Conservation (phyloP, 2,797 vertebrate genomes). For the Lepus oiostolus region DNA sequence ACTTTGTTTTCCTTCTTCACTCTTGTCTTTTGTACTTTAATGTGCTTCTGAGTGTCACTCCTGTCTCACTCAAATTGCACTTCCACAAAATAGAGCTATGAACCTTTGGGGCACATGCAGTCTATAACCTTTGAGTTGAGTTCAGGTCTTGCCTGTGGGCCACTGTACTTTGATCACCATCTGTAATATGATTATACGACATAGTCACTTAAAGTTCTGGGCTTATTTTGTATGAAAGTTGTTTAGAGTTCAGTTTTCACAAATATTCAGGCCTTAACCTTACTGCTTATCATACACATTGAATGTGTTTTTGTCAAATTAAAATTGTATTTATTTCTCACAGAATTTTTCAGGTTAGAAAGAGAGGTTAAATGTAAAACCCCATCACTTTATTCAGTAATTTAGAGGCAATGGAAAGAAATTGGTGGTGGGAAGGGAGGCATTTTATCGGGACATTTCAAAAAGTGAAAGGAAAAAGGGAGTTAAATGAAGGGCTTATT, state of each 20-base stretch:
- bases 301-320: not conserved
- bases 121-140: not conserved
- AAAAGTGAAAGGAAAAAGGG: too few species aligned
- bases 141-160: not conserved
- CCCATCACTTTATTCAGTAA: not conserved
- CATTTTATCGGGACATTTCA: not conserved
- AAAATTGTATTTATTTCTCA: conserved; percentile 26
- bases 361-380: not conserved
- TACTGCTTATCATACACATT: not conserved
- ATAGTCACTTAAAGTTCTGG: not conserved
- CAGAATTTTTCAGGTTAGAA: not conserved
- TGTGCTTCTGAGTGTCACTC: conserved; percentile 7
- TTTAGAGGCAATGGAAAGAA: not conserved
- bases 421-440: not conserved
- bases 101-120: conserved; percentile 8
- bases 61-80: conserved; percentile 47
- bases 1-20: not conserved
- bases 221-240: conserved; percentile 10
- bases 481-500: too few species aligned
- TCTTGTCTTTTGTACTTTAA: not conserved
- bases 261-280: not conserved
- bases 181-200: not conserved
- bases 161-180: not conserved
- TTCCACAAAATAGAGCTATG: conserved; percentile 18
- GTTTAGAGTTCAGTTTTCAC: not conserved